These are phyloP conservation scores for Argyrosomus regius DNA, from an alignment of 2,797 vertebrate species.

Conservation along the genomic window DNA sequence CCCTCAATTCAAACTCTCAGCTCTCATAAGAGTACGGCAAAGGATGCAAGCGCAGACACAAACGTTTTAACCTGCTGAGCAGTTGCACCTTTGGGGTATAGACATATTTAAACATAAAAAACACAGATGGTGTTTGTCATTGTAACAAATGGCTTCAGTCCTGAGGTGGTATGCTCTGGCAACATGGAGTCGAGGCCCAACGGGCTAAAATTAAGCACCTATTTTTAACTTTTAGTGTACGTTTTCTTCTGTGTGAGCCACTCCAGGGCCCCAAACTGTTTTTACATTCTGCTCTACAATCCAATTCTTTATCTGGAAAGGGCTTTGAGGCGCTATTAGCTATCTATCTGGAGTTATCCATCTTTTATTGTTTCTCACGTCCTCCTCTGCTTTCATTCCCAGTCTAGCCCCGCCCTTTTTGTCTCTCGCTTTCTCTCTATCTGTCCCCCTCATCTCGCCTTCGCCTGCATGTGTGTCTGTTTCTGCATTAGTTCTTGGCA, in stretches of 20 bases:
- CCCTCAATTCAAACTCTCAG: neutral
- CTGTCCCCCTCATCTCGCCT: constrained; percentile 16
- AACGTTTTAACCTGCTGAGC: neutral
- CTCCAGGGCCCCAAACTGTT: constrained; percentile 5
- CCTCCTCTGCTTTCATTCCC: constrained; percentile 2
- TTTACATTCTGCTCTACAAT: constrained; percentile 10
- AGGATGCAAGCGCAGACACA: neutral
- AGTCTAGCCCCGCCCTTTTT: neutral
- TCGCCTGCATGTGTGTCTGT: constrained; percentile 8
- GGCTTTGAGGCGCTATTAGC: constrained; percentile 4
- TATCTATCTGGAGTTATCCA: constrained; percentile 18
- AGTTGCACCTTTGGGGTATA: neutral
- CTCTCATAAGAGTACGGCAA: neutral
- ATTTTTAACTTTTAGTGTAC: constrained; percentile 32
- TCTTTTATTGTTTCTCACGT: constrained; percentile 27
- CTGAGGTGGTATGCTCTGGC: constrained; percentile 7
- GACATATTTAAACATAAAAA: constrained; percentile 10
- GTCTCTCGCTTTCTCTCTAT: constrained; percentile 3
- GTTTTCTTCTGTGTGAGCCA: constrained; percentile 10
- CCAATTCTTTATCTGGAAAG: constrained; percentile 26
- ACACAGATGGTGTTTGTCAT: constrained; percentile 25
- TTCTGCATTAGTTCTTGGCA: constrained; percentile 41
- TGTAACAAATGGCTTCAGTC: constrained; percentile 20
- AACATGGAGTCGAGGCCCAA: constrained; percentile 2
- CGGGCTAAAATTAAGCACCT: constrained; percentile 4